phyloP scores from a whole-genome alignment of 2,113 vertebrate species.

The Platysternon megacephalum region DNA sequence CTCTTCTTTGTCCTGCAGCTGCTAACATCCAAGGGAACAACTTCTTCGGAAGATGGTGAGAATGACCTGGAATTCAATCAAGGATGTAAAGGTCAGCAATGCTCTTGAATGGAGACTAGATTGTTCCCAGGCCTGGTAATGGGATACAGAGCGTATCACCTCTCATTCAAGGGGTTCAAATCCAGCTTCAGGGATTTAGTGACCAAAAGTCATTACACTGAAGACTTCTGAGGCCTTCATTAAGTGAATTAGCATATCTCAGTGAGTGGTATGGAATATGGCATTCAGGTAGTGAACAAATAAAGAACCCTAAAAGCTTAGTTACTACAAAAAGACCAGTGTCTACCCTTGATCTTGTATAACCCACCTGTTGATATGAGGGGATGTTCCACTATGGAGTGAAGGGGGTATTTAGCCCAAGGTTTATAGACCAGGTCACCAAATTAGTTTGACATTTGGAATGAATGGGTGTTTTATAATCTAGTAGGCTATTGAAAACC shows the following conservation, averaged over 20 bases:
- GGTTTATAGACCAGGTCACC: not conserved
- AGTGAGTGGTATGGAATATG: not conserved
- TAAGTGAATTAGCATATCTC: not conserved
- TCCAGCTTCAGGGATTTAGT: not conserved
- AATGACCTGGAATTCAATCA: conserved; percentile 60
- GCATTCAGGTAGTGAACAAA: not conserved
- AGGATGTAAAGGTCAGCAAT: conserved; percentile 67
- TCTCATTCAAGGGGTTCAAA: not conserved
- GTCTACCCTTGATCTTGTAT: not conserved
- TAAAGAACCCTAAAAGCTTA: not conserved
- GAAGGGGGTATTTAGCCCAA: not conserved
- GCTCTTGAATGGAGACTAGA: not conserved
- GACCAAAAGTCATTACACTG: not conserved
- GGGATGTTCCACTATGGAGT: not conserved
- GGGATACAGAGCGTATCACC: not conserved
- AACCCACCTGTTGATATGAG: not conserved
- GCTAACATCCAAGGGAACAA: conserved; percentile 87
- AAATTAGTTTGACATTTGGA: not conserved
- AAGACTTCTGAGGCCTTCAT: not conserved
- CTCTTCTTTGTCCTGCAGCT: conserved; percentile 96
- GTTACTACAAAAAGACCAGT: not conserved
- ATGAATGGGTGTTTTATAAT: not conserved
- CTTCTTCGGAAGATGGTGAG: conserved; percentile 60
- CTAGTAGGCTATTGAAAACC: not conserved
- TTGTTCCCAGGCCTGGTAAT: not conserved